Base-by-base conservation (phyloP, 2,113 vertebrate species). In the Ailuropoda melanoleuca region DNA sequence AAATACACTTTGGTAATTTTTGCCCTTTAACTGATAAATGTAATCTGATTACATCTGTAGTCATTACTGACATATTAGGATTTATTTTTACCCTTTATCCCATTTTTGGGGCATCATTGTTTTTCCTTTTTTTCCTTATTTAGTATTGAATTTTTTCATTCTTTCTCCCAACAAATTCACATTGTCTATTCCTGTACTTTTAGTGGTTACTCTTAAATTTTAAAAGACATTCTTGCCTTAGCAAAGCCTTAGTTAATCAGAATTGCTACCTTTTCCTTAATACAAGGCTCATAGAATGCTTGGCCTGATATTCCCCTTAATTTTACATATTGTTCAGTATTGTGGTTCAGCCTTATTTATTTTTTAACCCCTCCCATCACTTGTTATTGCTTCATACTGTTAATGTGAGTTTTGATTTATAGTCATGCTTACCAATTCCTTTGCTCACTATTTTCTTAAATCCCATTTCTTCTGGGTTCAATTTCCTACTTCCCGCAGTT, bases 361-460 rank as follows among this genome's bases (percentile, higher is more conserved):
- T 68, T 68, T 95, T 88, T 34, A 77, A 75, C 43, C 12, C 11
- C 10, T 75, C 19, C 29, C 7, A 26, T 72, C 15, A 24, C 46
- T 19, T 66, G n/a, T 56, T 94, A 29, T 56, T 58, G 55, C 37
- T 88, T 66, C n/a, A 83, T 56, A 72, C 50, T 60, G 23, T 77
- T 94, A 29, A 34, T 75, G 39, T 58, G 39, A 84, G 43, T 93
- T 95, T 93, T 93, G 60, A 88, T 97, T 93, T 95, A 75, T 43
- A 88, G 48, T 48, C 43, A 39, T 85, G 34, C 55, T 82, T 86
- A 83, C 53, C 77, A 64, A 70, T 75, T 88, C 46, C 39, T 96
- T 93, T 96, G 68, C 60, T 75, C 34, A 66, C 24, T 60, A 13
- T 83, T 90, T 64, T 89, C 72, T 92, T 68, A 78, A 17, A 56